Evolutionary conservation across 1,140 invertebrate species (phyloP).

Genomic region (Drosophila busckii): DNA sequence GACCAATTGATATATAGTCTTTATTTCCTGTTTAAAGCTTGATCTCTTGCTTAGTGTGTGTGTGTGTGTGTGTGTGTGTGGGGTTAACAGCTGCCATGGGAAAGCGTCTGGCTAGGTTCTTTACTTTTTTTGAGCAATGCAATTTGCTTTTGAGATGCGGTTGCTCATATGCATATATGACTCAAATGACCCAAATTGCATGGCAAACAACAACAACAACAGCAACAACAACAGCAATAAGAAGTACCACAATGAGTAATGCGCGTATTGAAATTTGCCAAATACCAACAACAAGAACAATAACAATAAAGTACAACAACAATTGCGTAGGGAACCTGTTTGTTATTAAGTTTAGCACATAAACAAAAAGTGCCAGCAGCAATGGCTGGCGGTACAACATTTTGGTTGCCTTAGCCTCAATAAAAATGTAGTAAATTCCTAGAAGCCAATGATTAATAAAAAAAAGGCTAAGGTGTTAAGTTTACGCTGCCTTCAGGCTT

Average conservation of each 20-base stretch:
- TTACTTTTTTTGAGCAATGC: conserved; percentile 35
- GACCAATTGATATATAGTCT: conserved; percentile 62
- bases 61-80: neutral
- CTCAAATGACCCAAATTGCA: conserved; percentile 72
- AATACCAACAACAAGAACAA: conserved; percentile 54
- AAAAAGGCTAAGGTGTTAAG: too few species aligned
- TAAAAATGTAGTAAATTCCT: conserved; percentile 74
- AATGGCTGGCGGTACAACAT: conserved; percentile 43
- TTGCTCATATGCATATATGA: conserved; percentile 74
- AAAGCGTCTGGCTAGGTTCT: too few species aligned
- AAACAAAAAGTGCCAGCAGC: conserved; percentile 26
- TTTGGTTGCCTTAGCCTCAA: conserved; percentile 70
- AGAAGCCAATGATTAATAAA: conserved; percentile 77
- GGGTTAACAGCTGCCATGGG: conserved; percentile 6
- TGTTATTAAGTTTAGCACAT: conserved; percentile 72
- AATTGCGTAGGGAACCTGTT: conserved; percentile 51
- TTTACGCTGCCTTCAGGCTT: too few species aligned
- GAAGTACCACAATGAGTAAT: conserved; percentile 19
- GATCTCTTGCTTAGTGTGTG: neutral
- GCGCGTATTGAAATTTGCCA: conserved; percentile 72
- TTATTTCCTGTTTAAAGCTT: conserved; percentile 67
- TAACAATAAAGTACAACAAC: conserved; percentile 19
- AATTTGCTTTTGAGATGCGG: conserved; percentile 55
- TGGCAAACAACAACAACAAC: conserved; percentile 54
- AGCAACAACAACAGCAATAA: conserved; percentile 26